These are phyloP conservation scores for Siniperca chuatsi DNA, from an alignment of 2,113 vertebrate species.

Conservation along the genomic window DNA sequence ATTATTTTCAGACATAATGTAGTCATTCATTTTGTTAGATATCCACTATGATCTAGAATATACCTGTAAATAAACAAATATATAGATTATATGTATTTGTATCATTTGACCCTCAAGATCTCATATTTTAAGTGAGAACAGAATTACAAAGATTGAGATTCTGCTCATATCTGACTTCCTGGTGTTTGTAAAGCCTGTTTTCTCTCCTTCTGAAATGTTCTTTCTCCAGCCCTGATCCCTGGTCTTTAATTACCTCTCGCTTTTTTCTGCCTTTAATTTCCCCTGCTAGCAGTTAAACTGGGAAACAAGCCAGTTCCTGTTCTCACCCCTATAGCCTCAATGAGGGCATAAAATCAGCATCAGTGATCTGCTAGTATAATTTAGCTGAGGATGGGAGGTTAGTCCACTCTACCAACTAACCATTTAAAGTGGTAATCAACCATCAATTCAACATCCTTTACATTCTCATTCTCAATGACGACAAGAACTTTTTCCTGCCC, in stretches of 20 bases:
- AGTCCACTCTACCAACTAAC: slow-evolving; percentile 14
- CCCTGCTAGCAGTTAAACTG: slow-evolving; percentile 60
- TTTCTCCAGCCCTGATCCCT: slow-evolving; percentile 69
- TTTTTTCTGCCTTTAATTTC: slow-evolving; percentile 69
- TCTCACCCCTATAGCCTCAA: slow-evolving; percentile 56
- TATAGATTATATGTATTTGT: slow-evolving; percentile 88
- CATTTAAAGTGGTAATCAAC: slow-evolving; percentile 28
- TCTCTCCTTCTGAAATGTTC: slow-evolving; percentile 59
- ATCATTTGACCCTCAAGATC: slow-evolving; percentile 82
- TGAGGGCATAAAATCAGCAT: slow-evolving; percentile 43
- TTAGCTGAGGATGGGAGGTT: slow-evolving; percentile 34
- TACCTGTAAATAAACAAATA: slow-evolving; percentile 88
- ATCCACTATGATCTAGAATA: slow-evolving; percentile 82
- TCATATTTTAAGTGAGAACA: slow-evolving; percentile 71
- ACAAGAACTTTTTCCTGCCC: background rate
- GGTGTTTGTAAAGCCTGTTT: slow-evolving; percentile 70
- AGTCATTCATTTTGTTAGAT: slow-evolving; percentile 81
- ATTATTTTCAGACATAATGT: slow-evolving; percentile 70
- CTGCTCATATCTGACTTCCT: slow-evolving; percentile 62
- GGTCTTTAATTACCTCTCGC: slow-evolving; percentile 64
- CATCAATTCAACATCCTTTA: slow-evolving; percentile 25
- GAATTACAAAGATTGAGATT: slow-evolving; percentile 64
- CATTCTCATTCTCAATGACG: slow-evolving; percentile 7
- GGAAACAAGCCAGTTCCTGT: slow-evolving; percentile 57
- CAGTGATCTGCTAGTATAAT: slow-evolving; percentile 44